Evolutionary conservation across 2,797 vertebrate genomes (phyloP).

Genomic region (Borostomias antarcticus): DNA sequence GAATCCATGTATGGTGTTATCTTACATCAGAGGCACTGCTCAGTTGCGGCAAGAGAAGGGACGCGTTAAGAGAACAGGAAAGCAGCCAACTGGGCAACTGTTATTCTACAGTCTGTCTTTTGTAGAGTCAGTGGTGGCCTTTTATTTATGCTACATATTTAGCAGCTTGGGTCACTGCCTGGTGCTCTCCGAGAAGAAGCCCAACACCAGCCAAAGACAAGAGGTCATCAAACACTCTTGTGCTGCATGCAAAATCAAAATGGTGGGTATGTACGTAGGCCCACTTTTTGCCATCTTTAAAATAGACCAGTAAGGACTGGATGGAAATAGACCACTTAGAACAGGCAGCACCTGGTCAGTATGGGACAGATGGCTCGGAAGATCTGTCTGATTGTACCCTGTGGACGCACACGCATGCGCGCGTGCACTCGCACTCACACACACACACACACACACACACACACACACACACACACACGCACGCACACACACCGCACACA

Average conservation of each 20-base stretch:
- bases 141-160: too few relatives aligned
- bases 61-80: too few relatives aligned
- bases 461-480: background rate
- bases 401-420: slow-evolving; percentile 21
- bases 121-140: too few relatives aligned
- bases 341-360: slow-evolving; percentile 68
- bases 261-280: slow-evolving; percentile 46
- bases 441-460: slow-evolving; percentile 21
- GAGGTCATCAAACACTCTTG: slow-evolving; percentile 45
- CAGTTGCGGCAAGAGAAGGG: too few relatives aligned
- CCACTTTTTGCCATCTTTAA: slow-evolving; percentile 32
- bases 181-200: too few relatives aligned
- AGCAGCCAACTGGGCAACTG: too few relatives aligned
- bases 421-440: slow-evolving; percentile 19
- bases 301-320: background rate
- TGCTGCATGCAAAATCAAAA: slow-evolving; percentile 44
- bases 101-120: too few relatives aligned
- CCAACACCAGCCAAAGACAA: too few relatives aligned
- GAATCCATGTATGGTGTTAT: too few relatives aligned
- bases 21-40: too few relatives aligned
- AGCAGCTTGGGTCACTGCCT: too few relatives aligned
- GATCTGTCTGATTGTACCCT: slow-evolving; percentile 46
- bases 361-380: slow-evolving; percentile 65
- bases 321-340: slow-evolving; percentile 52
- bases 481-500: background rate